Evolutionary conservation across 2,888 invertebrate genomes (phyloP).

Genomic region (Ecliptopera silaceata): DNA sequence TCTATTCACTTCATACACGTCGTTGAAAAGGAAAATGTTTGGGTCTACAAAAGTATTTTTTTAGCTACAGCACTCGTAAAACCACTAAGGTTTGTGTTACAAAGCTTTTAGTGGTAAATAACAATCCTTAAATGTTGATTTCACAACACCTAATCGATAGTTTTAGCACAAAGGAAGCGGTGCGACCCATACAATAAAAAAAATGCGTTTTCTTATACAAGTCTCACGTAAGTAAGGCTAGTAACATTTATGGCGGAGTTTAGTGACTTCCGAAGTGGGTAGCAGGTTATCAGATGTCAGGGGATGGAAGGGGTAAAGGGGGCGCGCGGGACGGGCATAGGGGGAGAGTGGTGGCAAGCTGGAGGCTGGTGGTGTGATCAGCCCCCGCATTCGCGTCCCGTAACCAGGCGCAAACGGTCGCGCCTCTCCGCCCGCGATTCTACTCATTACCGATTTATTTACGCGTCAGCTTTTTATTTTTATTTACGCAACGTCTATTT

Average conservation of each 20-base stretch:
- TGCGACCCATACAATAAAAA: constrained; percentile 75
- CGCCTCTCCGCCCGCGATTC: constrained; percentile 52
- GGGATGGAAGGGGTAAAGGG: constrained; percentile 46
- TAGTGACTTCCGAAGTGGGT: constrained; percentile 83
- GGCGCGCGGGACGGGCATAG: constrained; percentile 42
- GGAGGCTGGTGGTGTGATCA: constrained; percentile 63
- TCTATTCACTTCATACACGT: constrained; percentile 18
- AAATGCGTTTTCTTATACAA: constrained; percentile 74
- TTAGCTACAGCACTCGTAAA: constrained; percentile 32
- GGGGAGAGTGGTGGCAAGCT: constrained; percentile 59
- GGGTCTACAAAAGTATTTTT: constrained; percentile 32
- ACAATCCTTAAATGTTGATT: constrained; percentile 51
- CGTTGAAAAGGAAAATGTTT: constrained; percentile 29
- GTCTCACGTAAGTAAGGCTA: constrained; percentile 65
- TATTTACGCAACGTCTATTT: constrained; percentile 52
- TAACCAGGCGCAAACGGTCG: constrained; percentile 65
- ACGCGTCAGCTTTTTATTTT: constrained; percentile 60
- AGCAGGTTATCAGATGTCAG: constrained; percentile 79
- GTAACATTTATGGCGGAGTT: constrained; percentile 78
- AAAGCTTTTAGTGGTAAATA: constrained; percentile 47
- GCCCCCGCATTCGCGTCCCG: constrained; percentile 75
- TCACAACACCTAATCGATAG: constrained; percentile 60
- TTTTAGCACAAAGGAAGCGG: constrained; percentile 64
- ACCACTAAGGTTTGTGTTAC: constrained; percentile 42
- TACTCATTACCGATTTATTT: constrained; percentile 52